Evolutionary conservation across 2,113 vertebrate genomes (phyloP).

Genomic region (Xiphophorus hellerii): DNA sequence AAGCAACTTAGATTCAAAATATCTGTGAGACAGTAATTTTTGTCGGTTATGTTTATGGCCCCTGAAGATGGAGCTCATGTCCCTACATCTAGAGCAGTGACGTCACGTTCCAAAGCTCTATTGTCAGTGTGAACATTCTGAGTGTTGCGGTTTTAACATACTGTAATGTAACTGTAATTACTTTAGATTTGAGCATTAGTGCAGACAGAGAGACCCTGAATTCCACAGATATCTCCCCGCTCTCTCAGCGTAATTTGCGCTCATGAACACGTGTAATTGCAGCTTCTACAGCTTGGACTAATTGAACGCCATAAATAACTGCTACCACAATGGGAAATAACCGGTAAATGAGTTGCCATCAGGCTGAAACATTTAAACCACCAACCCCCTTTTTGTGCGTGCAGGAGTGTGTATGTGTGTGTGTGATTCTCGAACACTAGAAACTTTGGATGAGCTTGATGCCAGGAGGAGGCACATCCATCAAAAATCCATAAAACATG

Average conservation of each 20-base stretch:
- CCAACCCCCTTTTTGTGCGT: background rate
- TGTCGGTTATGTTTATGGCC: too few species aligned
- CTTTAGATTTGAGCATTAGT: background rate
- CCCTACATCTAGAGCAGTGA: too few species aligned
- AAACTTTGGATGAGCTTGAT: constrained; percentile 34
- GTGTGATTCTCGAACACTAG: constrained; percentile 6
- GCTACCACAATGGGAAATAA: constrained; percentile 10
- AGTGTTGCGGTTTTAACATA: background rate
- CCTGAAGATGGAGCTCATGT: too few species aligned
- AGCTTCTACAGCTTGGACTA: background rate
- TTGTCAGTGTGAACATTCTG: background rate
- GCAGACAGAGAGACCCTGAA: background rate
- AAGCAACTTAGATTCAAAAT: too few species aligned
- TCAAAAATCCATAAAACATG: constrained; percentile 70
- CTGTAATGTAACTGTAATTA: background rate
- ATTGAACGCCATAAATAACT: constrained; percentile 2
- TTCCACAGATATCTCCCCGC: background rate
- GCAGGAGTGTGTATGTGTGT: background rate
- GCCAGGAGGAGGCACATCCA: constrained; percentile 51
- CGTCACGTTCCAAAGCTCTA: too few species aligned
- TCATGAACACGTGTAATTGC: background rate
- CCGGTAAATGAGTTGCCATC: constrained; percentile 24
- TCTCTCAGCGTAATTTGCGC: background rate
- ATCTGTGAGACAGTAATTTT: too few species aligned
- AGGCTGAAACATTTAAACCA: background rate